These are phyloP conservation scores for Sphaerodactylus townsendi DNA, from an alignment of 2,113 vertebrate species.

Conservation along the genomic window DNA sequence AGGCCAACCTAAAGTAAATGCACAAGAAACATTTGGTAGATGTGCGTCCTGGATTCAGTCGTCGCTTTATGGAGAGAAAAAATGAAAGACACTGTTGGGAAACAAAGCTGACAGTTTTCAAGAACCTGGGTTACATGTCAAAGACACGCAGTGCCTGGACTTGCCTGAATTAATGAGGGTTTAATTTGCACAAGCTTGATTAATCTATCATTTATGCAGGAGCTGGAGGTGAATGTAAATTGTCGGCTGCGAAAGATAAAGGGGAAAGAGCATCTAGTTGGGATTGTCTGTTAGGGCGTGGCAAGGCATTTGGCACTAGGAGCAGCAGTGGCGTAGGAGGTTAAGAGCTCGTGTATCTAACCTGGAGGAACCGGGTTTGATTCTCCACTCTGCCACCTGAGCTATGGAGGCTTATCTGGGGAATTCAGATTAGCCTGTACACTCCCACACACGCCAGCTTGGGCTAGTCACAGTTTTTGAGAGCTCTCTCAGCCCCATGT, in stretches of 20 bases:
- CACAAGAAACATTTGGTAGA: not conserved
- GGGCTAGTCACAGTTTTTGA: too few relatives aligned
- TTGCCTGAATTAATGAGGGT: conserved; percentile 30
- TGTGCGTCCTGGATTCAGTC: conserved; percentile 29
- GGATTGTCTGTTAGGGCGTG: not conserved
- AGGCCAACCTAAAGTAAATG: not conserved
- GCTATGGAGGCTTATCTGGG: too few relatives aligned
- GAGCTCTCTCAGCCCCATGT: too few relatives aligned
- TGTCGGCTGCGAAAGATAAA: not conserved
- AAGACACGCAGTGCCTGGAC: not conserved
- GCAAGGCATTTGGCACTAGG: not conserved
- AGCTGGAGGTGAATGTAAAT: not conserved
- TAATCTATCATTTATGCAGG: conserved; percentile 5
- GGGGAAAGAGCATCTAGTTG: not conserved
- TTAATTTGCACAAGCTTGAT: conserved; percentile 27
- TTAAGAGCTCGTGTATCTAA: too few relatives aligned
- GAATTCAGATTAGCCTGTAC: too few relatives aligned
- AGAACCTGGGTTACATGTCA: not conserved
- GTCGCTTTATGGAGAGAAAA: not conserved
- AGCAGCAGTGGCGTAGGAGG: too few relatives aligned
- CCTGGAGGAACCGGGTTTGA: too few relatives aligned
- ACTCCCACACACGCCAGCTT: too few relatives aligned
- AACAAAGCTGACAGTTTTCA: conserved; percentile 21
- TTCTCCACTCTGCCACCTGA: too few relatives aligned
- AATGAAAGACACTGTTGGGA: not conserved